A percentile compares a stretch with the other conserved stretches of the same genome.
Conservation (phyloP, 35 echinoderm and acorn worm species). For the Diadema setosum region DNA sequence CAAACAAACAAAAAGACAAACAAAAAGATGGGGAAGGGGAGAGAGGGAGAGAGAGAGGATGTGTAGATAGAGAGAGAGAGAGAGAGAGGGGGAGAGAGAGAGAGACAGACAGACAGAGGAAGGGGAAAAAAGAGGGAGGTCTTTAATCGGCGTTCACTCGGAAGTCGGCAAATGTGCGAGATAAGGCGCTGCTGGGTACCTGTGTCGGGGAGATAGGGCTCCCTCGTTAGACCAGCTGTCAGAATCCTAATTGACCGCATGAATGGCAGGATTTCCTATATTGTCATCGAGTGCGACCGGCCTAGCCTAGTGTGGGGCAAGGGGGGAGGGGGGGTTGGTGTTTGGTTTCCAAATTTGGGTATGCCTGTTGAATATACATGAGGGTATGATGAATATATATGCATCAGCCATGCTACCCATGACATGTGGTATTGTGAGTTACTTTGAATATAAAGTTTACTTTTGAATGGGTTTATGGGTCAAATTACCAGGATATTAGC, state of each 20-base stretch:
- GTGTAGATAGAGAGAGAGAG: not conserved
- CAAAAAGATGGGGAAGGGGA: too few species aligned
- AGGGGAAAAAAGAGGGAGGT: not conserved
- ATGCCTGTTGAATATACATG: not conserved
- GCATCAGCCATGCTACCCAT: not conserved
- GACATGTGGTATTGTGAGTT: too few species aligned
- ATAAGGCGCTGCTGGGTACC: not conserved
- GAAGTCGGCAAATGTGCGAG: not conserved
- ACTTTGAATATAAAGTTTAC: too few species aligned
- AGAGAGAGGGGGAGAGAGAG: not conserved
- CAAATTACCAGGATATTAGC: too few species aligned
- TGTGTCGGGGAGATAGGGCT: not conserved
- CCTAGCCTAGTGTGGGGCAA: not conserved
- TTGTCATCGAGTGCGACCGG: not conserved
- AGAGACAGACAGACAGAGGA: not conserved
- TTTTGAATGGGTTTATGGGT: too few species aligned
- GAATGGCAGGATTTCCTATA: constrained; percentile 12
- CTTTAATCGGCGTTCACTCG: not conserved
- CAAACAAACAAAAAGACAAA: too few species aligned
- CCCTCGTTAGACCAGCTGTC: constrained; percentile 11
- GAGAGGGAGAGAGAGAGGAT: not conserved
- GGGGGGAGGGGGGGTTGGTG: not conserved
- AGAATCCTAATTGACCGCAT: constrained; percentile 6
- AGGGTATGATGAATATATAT: not conserved
- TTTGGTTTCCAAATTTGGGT: not conserved